phyloP scores from a whole-genome alignment of 2,113 vertebrate species.

The Oostethus manadensis region DNA sequence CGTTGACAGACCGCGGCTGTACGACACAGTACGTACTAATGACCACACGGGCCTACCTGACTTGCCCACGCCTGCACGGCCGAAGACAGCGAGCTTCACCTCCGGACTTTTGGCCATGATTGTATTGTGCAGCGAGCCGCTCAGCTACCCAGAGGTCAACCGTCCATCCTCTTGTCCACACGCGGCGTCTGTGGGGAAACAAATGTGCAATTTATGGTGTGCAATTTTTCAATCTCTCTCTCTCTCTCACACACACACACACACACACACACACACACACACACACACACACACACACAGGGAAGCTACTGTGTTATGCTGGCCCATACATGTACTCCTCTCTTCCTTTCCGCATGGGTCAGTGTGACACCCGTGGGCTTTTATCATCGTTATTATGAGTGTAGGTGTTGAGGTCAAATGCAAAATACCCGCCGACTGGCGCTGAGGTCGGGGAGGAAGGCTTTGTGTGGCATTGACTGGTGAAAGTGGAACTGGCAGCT shows the following conservation, averaged over 20 bases:
- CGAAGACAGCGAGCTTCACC: conserved; percentile 91
- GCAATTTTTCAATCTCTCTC: conserved; percentile 1
- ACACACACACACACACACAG: not conserved
- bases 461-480: conserved; percentile 12
- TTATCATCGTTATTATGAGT: not conserved
- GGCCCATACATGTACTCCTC: conserved; percentile 11
- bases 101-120: conserved; percentile 92
- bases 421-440: too few relatives aligned
- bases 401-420: too few relatives aligned
- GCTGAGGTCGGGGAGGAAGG: not conserved
- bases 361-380: not conserved
- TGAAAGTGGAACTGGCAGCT: conserved; percentile 4
- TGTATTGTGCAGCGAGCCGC: conserved; percentile 32
- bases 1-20: too few relatives aligned
- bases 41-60: conserved; percentile 77
- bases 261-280: not conserved
- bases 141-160: conserved; percentile 52
- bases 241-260: not conserved
- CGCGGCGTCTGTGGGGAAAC: conserved; percentile 30
- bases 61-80: conserved; percentile 92
- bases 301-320: not conserved
- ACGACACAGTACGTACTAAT: too few relatives aligned
- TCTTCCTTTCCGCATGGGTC: not conserved
- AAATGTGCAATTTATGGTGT: not conserved
- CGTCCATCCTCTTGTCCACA: conserved; percentile 38